Conservation (phyloP, 2,113 vertebrate species). For the Rhizomys pruinosus region DNA sequence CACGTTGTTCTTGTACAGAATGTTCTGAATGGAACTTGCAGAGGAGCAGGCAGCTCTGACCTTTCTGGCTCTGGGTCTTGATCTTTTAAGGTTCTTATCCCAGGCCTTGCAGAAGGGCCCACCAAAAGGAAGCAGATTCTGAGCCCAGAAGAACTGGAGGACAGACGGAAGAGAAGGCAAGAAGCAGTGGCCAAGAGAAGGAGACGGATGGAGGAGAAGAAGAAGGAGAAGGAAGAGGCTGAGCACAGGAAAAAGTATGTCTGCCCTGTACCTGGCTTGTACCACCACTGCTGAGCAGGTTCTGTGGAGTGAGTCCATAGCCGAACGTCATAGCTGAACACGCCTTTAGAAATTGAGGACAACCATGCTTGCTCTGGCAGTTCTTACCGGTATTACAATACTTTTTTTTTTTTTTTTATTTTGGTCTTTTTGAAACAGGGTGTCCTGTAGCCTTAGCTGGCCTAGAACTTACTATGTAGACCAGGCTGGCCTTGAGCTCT, state of each 20-base stretch:
- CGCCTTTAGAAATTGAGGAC: conserved; percentile 15
- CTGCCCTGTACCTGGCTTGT: neutral
- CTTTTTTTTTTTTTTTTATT: neutral
- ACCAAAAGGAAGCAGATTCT: conserved; percentile 87
- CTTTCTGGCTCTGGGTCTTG: neutral
- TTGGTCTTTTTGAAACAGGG: too few species aligned
- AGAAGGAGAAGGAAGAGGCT: conserved; percentile 86
- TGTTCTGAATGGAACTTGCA: neutral
- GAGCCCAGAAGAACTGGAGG: conserved; percentile 89
- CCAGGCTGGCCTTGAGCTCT: too few species aligned
- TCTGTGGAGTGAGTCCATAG: neutral
- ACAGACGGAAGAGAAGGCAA: conserved; percentile 85
- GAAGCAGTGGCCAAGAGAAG: conserved; percentile 91
- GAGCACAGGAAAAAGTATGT: conserved; percentile 91
- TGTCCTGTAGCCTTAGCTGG: too few species aligned
- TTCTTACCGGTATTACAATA: neutral
- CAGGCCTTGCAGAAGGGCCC: conserved; percentile 75
- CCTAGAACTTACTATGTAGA: too few species aligned
- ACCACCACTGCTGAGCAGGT: neutral
- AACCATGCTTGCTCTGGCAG: neutral
- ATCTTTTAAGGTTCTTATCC: conserved; percentile 84
- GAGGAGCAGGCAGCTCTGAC: neutral
- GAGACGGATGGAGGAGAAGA: conserved; percentile 88
- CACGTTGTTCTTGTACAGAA: neutral
- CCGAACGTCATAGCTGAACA: neutral